phyloP scores from a whole-genome alignment of 2,888 invertebrate species.

The Tetragonisca angustula region DNA sequence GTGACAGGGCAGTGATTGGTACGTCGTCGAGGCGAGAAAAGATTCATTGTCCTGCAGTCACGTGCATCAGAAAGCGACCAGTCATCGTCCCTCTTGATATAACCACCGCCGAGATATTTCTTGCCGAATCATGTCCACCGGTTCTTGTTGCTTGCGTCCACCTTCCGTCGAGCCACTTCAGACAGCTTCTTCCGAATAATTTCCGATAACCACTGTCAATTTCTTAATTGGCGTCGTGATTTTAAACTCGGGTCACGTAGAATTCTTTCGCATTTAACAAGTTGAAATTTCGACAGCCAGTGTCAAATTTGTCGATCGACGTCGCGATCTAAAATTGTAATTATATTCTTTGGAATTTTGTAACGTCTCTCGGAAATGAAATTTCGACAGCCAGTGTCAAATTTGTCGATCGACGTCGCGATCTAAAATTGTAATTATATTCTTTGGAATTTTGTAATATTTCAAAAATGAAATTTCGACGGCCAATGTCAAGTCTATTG shows the following conservation, averaged over 20 bases:
- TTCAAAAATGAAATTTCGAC: not conserved
- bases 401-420: not conserved
- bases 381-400: slow-evolving; percentile 2
- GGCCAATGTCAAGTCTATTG: too few species aligned
- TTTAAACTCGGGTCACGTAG: too few species aligned
- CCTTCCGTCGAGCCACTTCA: slow-evolving; percentile 26
- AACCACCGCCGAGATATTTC: slow-evolving; percentile 61
- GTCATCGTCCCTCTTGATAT: slow-evolving; percentile 69
- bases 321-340: too few species aligned
- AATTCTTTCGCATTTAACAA: too few species aligned
- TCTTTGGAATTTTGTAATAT: too few species aligned
- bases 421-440: not conserved
- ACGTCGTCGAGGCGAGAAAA: slow-evolving; percentile 68
- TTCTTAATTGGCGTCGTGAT: too few species aligned
- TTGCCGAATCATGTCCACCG: slow-evolving; percentile 70
- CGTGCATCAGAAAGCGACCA: slow-evolving; percentile 71
- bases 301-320: too few species aligned
- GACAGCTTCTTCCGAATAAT: slow-evolving; percentile 13
- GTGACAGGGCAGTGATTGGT: slow-evolving; percentile 73
- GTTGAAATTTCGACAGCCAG: too few species aligned
- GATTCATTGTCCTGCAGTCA: slow-evolving; percentile 72
- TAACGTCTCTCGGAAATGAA: too few species aligned
- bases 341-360: too few species aligned
- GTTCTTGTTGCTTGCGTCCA: slow-evolving; percentile 36
- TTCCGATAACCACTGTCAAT: too few species aligned